Evolutionary conservation across 2,113 vertebrate genomes (phyloP), one percentile per base, ranked within the genome.

Genomic region (Mionectes macconnelli): DNA sequence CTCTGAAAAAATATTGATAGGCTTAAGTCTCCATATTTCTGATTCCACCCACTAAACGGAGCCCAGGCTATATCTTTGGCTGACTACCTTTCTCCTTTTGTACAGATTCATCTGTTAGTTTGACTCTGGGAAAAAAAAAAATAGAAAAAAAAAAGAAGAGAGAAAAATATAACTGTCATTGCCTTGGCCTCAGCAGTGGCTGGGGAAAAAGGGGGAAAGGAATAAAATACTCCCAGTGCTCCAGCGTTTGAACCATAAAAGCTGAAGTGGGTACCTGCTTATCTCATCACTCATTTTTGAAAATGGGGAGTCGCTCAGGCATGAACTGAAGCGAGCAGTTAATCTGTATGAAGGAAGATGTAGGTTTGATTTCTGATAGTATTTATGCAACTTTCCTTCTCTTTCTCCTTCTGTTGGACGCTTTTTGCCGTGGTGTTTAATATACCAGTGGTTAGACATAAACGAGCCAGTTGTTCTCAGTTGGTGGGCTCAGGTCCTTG

Each of bases 1-100:
- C 44, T 92, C 75, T 89, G 39, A 82, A 88, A 94, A 89, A 78
- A 77, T 42, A 80, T 39, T 74, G 73, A 64, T 75, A 94, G 52
- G 55, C 56, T 92, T 92, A 84, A 91, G 57, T 37, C 59, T 88
- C 24, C 42, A 2, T 62, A 24, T 80, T 91, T 88, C 79, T 92
- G 33, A 52, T 93, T 93, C 53, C 11, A 56, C 53, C 7, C 3
- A 4, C 31, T 70, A 72, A 91, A 40, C 3, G 8, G 28, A 72
- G 22, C 5, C 30, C 4, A 14, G 24, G 25, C 47, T 85, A 3
- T 42, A 50, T 59, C 39, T 70, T 56, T 77, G 45, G 35, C 45
- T 77, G 47, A 47, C 16, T 42, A 4, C 10, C 25, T 55, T 89
- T 72, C 22, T 50, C 9, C 6, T 90, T n/a, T 50, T 84, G 35